Percentiles rank a stretch among this genome's conserved stretches.
Conservation (phyloP, 1,140 invertebrate genomes). For the Spodoptera frugiperda region DNA sequence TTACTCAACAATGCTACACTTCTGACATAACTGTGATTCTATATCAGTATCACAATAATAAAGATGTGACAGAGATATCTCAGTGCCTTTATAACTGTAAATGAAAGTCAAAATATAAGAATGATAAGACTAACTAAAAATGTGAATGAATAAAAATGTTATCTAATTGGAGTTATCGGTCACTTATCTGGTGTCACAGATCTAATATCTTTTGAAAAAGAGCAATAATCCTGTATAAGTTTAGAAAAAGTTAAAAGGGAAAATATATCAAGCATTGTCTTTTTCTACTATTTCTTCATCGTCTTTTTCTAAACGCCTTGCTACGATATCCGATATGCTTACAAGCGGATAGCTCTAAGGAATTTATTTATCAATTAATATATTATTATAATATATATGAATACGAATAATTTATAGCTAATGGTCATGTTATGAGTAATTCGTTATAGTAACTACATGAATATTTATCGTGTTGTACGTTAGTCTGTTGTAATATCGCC, state of each 20-base stretch:
- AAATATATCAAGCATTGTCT: no score
- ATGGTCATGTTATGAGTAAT: slow-evolving; percentile 16
- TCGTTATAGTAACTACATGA: slow-evolving; percentile 16
- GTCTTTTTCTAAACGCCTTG: no score
- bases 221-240: no score
- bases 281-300: no score
- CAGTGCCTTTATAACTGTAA: background rate
- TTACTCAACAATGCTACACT: slow-evolving; percentile 28
- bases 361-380: no score
- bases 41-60: background rate
- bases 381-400: background rate
- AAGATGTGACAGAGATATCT: background rate
- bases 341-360: no score
- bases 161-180: no score
- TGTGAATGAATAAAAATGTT: background rate
- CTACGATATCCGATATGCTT: no score
- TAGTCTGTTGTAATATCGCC: slow-evolving; percentile 20
- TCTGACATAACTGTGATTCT: slow-evolving; percentile 23
- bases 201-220: no score
- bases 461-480: slow-evolving; percentile 22
- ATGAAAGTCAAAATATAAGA: background rate
- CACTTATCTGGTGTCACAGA: no score
- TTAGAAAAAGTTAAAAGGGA: no score
- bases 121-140: background rate
- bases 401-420: slow-evolving; percentile 11